These are phyloP conservation scores for Lithobates pipiens DNA, from an alignment of 2,797 vertebrate species.

Conservation along the genomic window DNA sequence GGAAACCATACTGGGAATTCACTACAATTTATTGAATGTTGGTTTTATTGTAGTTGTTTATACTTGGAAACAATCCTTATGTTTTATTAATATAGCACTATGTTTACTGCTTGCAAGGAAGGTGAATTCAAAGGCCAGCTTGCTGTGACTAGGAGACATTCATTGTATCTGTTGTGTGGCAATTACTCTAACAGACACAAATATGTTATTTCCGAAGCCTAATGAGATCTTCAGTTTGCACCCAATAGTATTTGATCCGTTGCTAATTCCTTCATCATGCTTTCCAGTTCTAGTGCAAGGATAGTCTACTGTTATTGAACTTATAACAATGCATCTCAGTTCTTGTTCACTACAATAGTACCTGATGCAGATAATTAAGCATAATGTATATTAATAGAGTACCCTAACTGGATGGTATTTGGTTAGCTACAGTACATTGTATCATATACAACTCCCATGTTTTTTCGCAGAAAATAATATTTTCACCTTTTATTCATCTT, in stretches of 20 bases:
- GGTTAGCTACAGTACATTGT: too few species aligned
- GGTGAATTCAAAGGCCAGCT: constrained; percentile 23
- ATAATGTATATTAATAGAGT: too few species aligned
- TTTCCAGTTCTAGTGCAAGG: not conserved
- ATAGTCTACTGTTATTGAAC: not conserved
- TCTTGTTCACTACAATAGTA: not conserved
- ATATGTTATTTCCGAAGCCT: constrained; percentile 3
- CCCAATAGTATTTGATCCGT: not conserved
- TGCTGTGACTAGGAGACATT: constrained; percentile 11
- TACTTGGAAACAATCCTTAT: not conserved
- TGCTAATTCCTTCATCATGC: not conserved
- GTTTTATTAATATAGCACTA: constrained; percentile 29
- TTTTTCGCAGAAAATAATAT: too few species aligned
- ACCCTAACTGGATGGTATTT: too few species aligned
- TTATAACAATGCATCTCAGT: not conserved
- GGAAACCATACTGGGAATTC: not conserved
- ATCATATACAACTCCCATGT: too few species aligned
- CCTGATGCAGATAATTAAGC: too few species aligned
- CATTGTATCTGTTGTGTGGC: constrained; percentile 5
- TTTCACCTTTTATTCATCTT: too few species aligned
- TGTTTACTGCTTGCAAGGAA: not conserved
- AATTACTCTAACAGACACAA: not conserved
- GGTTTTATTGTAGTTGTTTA: not conserved
- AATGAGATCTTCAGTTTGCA: constrained; percentile 4
- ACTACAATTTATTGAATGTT: not conserved